Conservation (phyloP, 2,113 vertebrate species). For the Phalacrocorax pelagicus region DNA sequence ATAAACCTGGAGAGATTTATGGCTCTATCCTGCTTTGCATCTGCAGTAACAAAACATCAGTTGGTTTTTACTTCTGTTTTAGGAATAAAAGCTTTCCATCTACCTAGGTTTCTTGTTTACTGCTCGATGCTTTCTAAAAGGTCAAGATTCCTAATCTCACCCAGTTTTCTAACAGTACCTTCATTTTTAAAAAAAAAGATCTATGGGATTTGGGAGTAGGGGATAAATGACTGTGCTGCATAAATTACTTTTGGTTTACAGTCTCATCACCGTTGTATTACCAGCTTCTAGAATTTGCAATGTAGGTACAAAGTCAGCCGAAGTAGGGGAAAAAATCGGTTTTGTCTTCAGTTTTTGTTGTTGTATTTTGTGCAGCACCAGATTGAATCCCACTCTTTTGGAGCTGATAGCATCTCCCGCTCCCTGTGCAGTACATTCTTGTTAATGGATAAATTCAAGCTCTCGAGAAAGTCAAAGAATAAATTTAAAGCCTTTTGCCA, state of each 20-base stretch:
- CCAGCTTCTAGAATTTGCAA: neutral
- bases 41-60: neutral
- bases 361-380: conserved; percentile 35
- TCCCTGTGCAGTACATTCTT: conserved; percentile 72
- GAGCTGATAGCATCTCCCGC: conserved; percentile 76
- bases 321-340: neutral
- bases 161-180: neutral
- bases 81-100: neutral
- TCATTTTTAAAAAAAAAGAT: neutral
- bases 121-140: neutral
- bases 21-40: conserved; percentile 15
- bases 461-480: conserved; percentile 79
- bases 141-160: neutral
- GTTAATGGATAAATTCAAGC: conserved; percentile 79
- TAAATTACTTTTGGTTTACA: neutral
- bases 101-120: neutral
- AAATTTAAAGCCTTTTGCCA: conserved; percentile 80
- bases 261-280: neutral
- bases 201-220: neutral
- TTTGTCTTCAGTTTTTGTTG: conserved; percentile 11
- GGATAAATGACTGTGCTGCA: neutral
- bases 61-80: neutral
- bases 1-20: conserved; percentile 86
- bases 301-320: neutral
- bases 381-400: conserved; percentile 69